Evolutionary conservation across 2,888 invertebrate genomes (phyloP).

Genomic region (Zaprionus obscuricornis): DNA sequence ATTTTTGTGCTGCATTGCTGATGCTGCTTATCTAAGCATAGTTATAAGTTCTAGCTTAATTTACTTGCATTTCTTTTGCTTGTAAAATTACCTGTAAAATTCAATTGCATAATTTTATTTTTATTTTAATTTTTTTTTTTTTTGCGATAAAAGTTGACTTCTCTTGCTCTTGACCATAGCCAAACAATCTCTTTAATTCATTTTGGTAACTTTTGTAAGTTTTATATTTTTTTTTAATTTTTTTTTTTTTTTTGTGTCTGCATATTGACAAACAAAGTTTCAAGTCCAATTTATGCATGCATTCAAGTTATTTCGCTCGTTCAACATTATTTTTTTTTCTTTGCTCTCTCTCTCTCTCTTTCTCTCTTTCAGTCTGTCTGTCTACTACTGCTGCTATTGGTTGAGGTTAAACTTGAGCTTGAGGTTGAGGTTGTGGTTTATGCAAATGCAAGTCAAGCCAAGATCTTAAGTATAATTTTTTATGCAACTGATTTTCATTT

Average conservation of each 20-base stretch:
- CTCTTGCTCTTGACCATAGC: too few relatives aligned
- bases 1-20: too few relatives aligned
- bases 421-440: conserved; percentile 35
- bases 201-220: conserved; percentile 47
- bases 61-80: conserved; percentile 1
- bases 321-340: conserved; percentile 9
- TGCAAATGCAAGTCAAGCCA: conserved; percentile 53
- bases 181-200: conserved; percentile 56
- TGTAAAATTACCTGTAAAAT: too few relatives aligned
- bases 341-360: conserved; percentile 2
- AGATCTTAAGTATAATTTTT: conserved; percentile 52
- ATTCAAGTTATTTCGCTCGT: conserved; percentile 45
- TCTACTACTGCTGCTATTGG: background rate
- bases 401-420: conserved; percentile 1
- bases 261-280: conserved; percentile 65
- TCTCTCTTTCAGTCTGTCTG: too few relatives aligned
- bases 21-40: too few relatives aligned
- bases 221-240: too few relatives aligned
- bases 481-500: conserved; percentile 73
- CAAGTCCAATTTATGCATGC: conserved; percentile 55
- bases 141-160: conserved; percentile 11
- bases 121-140: conserved; percentile 8
- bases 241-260: conserved; percentile 9
- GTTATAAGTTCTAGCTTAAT: too few relatives aligned
- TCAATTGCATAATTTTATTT: conserved; percentile 16